A percentile compares a stretch with the other conserved stretches of the same genome.
These are phyloP conservation scores for Polypedilum vanderplanki DNA, from an alignment of 1,140 invertebrate genomes.

Conservation along the genomic window DNA sequence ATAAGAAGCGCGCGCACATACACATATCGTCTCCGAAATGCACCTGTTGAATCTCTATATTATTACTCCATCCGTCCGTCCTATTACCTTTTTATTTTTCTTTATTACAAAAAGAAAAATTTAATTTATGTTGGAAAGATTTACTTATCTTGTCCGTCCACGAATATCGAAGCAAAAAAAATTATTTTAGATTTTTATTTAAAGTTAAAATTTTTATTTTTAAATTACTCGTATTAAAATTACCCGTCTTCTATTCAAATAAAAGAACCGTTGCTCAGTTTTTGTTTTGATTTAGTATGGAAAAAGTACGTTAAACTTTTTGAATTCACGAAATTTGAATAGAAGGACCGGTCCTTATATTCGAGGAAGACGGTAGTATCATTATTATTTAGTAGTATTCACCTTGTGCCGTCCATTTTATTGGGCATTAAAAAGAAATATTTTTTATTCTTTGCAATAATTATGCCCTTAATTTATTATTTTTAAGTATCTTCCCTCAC, in stretches of 20 bases:
- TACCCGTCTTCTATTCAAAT: too few species aligned
- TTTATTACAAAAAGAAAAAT: background rate
- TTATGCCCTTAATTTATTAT: background rate
- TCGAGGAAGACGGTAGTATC: too few species aligned
- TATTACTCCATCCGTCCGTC: background rate
- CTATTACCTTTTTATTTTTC: background rate
- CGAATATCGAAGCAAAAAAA: background rate
- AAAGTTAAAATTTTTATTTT: too few species aligned
- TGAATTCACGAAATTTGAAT: too few species aligned
- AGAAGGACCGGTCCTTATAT: too few species aligned
- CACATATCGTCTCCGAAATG: slow-evolving; percentile 12
- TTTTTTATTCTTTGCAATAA: background rate
- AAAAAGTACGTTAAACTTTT: too few species aligned
- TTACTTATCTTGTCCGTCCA: background rate
- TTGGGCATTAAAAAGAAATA: background rate
- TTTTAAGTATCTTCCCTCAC: background rate
- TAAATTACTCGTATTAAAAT: too few species aligned
- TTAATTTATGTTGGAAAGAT: background rate
- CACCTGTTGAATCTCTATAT: slow-evolving; percentile 26
- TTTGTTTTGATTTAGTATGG: too few species aligned
- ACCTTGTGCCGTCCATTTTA: background rate
- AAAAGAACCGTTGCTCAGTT: too few species aligned
- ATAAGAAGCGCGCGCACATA: background rate
- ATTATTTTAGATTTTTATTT: background rate
- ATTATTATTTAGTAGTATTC: background rate